Evolutionary conservation across 64 coral and sea anemone species (phyloP).

Genomic region (Cladopsammia gracilis): DNA sequence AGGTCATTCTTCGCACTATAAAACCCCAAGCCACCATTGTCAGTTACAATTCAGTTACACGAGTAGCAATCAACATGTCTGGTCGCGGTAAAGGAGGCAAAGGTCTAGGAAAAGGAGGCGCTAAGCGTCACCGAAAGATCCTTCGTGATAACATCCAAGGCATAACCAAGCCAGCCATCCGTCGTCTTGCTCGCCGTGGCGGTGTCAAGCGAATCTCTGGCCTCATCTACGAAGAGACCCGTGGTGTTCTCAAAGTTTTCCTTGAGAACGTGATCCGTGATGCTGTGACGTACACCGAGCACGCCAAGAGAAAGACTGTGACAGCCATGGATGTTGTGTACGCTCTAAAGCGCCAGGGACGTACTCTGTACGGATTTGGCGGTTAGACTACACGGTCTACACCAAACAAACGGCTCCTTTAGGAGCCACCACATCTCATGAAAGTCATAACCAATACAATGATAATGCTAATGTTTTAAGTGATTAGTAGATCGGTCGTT

Average conservation of each 20-base stretch:
- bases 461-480: no score
- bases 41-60: no score
- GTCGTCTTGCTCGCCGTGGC: constrained; percentile 77
- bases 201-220: constrained; percentile 78
- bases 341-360: constrained; percentile 73
- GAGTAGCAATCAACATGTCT: constrained; percentile 12
- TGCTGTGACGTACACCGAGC: constrained; percentile 77
- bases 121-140: constrained; percentile 77
- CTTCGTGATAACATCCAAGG: constrained; percentile 76
- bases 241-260: constrained; percentile 78
- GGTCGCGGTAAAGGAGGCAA: constrained; percentile 78
- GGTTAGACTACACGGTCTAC: constrained; percentile 30
- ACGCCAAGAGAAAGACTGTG: constrained; percentile 78
- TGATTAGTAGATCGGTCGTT: no score
- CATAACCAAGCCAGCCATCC: constrained; percentile 76
- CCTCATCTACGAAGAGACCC: constrained; percentile 78
- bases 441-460: not conserved
- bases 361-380: constrained; percentile 77
- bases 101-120: constrained; percentile 79
- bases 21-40: not conserved
- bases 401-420: not conserved
- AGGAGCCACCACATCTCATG: constrained; percentile 1
- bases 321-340: constrained; percentile 81
- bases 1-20: not conserved
- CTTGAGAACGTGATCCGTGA: constrained; percentile 78